These are phyloP conservation scores for Camptogramma bilineatum DNA, from an alignment of 2,888 invertebrate genomes.

Conservation along the genomic window DNA sequence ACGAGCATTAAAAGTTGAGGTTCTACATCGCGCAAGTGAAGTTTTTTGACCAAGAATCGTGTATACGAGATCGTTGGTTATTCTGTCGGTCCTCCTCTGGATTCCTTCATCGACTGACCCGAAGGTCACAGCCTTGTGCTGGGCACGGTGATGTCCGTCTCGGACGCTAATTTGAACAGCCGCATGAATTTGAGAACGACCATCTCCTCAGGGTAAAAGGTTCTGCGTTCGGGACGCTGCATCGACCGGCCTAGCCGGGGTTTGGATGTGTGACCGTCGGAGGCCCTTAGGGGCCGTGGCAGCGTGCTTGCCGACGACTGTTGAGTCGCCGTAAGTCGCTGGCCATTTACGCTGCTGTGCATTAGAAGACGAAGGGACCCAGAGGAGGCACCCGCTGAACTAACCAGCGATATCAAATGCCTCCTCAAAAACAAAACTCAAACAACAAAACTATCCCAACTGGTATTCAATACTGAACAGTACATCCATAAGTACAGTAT, in stretches of 20 bases:
- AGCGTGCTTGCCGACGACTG: constrained; percentile 39
- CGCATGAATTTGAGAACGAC: constrained; percentile 21
- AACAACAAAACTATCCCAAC: constrained; percentile 11
- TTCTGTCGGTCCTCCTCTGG: constrained; percentile 39
- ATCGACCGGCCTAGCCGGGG: constrained; percentile 32
- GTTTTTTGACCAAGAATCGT: constrained; percentile 10
- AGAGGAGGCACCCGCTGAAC: constrained; percentile 43
- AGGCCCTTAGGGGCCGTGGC: constrained; percentile 38
- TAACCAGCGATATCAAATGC: constrained; percentile 34
- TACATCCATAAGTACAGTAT: constrained; percentile 18
- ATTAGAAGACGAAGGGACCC: constrained; percentile 38
- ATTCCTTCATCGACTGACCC: constrained; percentile 39
- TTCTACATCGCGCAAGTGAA: constrained; percentile 40
- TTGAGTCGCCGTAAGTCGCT: constrained; percentile 10
- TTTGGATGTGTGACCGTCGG: constrained; percentile 33
- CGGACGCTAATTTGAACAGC: constrained; percentile 33
- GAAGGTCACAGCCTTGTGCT: constrained; percentile 28
- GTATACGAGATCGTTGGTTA: background rate
- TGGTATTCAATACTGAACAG: constrained; percentile 25
- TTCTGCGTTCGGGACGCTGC: constrained; percentile 40
- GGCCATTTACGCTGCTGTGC: constrained; percentile 39
- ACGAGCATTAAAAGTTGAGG: constrained; percentile 2
- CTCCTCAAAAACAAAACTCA: constrained; percentile 13
- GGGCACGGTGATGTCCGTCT: constrained; percentile 35
- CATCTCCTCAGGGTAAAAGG: constrained; percentile 35